Percentiles rank a stretch among this genome's conserved stretches.
phyloP scores from a whole-genome alignment of 2,888 invertebrate species.

The Alsophila aescularia region DNA sequence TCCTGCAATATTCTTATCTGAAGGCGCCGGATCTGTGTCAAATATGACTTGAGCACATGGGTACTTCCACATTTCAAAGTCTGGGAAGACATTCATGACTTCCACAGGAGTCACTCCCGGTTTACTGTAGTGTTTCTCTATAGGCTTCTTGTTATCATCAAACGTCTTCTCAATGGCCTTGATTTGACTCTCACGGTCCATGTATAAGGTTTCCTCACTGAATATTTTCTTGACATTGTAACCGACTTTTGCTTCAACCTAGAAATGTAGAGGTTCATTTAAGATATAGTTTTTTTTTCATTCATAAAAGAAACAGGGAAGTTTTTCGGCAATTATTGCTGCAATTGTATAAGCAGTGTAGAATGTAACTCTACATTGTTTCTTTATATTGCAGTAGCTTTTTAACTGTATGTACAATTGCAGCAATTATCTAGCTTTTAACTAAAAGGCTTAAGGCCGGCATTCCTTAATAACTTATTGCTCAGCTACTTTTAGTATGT shows the following conservation, averaged over 20 bases:
- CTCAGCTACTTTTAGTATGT: no score
- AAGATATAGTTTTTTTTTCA: no score
- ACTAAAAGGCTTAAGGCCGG: no score
- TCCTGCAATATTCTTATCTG: conserved; percentile 92
- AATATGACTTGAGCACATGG: conserved; percentile 99
- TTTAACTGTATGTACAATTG: no score
- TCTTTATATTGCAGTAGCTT: no score
- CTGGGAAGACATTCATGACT: conserved; percentile 93
- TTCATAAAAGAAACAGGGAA: no score
- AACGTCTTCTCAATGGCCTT: conserved; percentile 99
- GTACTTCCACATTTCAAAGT: conserved; percentile 98
- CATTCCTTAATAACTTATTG: no score
- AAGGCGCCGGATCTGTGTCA: conserved; percentile 98
- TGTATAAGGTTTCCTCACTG: conserved; percentile 96
- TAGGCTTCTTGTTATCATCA: conserved; percentile 92
- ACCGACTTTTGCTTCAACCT: conserved; percentile 99
- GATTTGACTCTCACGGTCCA: conserved; percentile 98
- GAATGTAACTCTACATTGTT: no score
- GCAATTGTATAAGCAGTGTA: no score
- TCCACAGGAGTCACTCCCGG: conserved; percentile 97
- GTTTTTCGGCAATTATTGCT: no score
- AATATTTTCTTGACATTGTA: conserved; percentile 98
- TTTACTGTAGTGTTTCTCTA: conserved; percentile 98
- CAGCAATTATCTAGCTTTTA: no score
- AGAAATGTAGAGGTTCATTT: conserved; percentile 25